Base-by-base conservation (phyloP, 2,113 vertebrate species). In the Anarrhichthys ocellatus region DNA sequence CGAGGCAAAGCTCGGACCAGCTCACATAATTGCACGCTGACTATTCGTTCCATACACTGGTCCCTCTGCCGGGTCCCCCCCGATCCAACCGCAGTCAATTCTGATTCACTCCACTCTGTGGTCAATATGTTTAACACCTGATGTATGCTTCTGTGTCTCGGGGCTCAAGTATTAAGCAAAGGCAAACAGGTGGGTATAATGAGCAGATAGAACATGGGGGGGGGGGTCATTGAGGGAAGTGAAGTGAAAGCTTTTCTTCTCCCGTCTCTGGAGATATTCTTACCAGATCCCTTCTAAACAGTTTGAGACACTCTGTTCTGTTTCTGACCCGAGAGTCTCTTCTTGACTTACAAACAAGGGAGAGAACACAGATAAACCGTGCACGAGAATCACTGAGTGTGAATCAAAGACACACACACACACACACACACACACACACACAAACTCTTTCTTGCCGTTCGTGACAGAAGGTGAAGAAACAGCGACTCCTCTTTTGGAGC, bases 91-190 rank as follows among this genome's bases (percentile, higher is more conserved):
- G 24, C 48, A 29, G 42, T 61, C 63, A 6, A 17, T 22, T 40
- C 22, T 1, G 24, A 34, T 18, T 70, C 38, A 13, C 27, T 59
- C 18, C 20, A 27, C 62, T 50, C 56, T 22, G 44, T 17, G 2
- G 27, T 78, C 67, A n/a, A 7, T 58, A n/a, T 50, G 63, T 62
- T 54, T 9, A 29, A 63, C 73, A 63, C 22, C 80, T 27, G 72
- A 46, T 44, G 64, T 7, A 61, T 7, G 38, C 29, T 6, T 7
- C 6, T 4, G 42, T 2, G 27, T 46, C 62, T 36, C 42, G 27
- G 54, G 36, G 32, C 78, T 38, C 7, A 2, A 10, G 67, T 67
- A 32, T 40, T 38, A 40, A 40, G 29, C 6, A 2, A 1, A 13
- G 18, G 34, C 44, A 29, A 46, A 3, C 63, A 50, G 40, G 63